phyloP scores from a whole-genome alignment of 1,140 invertebrate genomes.

The Hormaphis cornu region DNA sequence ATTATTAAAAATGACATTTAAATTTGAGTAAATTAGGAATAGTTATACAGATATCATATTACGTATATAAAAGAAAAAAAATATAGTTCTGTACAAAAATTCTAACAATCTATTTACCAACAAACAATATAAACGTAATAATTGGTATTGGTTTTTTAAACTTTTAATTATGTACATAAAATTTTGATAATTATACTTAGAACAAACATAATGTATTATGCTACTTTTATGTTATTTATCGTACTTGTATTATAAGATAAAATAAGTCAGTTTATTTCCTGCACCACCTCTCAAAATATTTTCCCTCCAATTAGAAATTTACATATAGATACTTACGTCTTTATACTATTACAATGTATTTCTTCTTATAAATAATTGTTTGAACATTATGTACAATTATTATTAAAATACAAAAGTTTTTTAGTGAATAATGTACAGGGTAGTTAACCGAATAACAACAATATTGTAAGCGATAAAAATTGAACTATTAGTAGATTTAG shows the following conservation, averaged over 20 bases:
- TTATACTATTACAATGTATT: background rate
- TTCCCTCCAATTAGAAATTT: background rate
- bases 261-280: background rate
- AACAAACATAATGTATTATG: too few relatives aligned
- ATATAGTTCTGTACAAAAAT: background rate
- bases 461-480: background rate
- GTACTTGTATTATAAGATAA: background rate
- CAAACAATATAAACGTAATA: too few relatives aligned
- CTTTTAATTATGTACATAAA: too few relatives aligned
- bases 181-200: too few relatives aligned
- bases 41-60: too few relatives aligned
- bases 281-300: background rate
- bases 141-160: too few relatives aligned
- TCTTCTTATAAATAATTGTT: background rate
- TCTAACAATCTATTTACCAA: slow-evolving; percentile 2
- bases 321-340: too few relatives aligned
- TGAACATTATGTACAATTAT: background rate
- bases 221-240: too few relatives aligned
- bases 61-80: slow-evolving; percentile 4
- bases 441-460: background rate
- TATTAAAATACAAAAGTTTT: background rate
- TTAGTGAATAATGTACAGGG: background rate
- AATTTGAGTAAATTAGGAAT: slow-evolving; percentile 32
- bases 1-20: slow-evolving; percentile 36
- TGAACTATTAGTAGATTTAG: background rate